Conservation (phyloP, 2,888 invertebrate species). For the Bellardia bayeri region DNA sequence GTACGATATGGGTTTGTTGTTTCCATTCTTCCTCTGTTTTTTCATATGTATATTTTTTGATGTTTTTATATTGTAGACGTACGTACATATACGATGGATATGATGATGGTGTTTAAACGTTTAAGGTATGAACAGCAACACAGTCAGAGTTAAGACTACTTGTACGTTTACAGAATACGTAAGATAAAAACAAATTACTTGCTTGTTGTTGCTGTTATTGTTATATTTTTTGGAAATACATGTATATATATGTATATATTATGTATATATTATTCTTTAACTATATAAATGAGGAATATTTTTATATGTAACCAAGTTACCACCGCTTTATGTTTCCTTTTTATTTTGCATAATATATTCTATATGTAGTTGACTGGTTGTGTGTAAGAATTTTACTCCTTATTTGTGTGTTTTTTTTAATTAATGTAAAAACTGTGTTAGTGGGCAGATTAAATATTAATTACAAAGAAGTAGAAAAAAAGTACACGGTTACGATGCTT, state of each 20-base stretch:
- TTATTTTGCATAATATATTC: conserved; percentile 25
- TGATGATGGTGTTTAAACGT: conserved; percentile 30
- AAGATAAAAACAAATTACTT: conserved; percentile 59
- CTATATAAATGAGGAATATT: conserved; percentile 2
- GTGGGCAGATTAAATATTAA: conserved; percentile 70
- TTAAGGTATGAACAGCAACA: conserved; percentile 27
- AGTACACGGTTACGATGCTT: conserved; percentile 36
- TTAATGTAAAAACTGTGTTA: conserved; percentile 69
- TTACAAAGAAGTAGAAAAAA: conserved; percentile 51
- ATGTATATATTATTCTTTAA: neutral
- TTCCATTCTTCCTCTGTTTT: neutral
- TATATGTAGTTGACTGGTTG: neutral
- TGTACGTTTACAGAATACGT: conserved; percentile 47
- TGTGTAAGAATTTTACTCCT: conserved; percentile 31
- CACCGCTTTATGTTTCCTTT: conserved; percentile 16
- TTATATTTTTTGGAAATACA: conserved; percentile 15
- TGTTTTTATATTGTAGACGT: conserved; percentile 28
- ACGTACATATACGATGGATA: neutral
- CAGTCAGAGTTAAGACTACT: conserved; percentile 17
- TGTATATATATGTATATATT: neutral
- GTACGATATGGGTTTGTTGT: neutral
- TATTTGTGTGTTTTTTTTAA: conserved; percentile 26
- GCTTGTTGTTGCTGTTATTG: conserved; percentile 34
- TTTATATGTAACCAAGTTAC: conserved; percentile 39
- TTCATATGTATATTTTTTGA: neutral